phyloP scores from a whole-genome alignment of 2,797 vertebrate species.

The Apodemus agrarius region DNA sequence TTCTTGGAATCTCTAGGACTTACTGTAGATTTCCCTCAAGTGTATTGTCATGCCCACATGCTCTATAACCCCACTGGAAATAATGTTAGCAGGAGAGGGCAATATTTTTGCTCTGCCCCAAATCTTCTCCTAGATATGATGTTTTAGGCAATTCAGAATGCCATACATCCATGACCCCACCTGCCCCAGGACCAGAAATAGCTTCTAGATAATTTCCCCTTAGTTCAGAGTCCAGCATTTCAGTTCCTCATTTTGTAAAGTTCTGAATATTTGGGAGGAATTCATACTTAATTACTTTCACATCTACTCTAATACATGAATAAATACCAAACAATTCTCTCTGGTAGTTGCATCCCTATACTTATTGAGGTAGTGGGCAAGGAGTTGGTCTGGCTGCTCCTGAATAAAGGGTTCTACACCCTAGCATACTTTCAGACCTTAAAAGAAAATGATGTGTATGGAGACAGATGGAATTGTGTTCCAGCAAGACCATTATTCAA shows the following conservation, averaged over 20 bases:
- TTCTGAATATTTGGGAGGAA: background rate
- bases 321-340: background rate
- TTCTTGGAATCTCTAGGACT: background rate
- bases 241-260: background rate
- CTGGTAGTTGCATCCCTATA: background rate
- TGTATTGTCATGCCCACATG: background rate
- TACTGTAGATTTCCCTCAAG: background rate
- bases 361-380: background rate
- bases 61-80: background rate
- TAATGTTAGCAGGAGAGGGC: background rate
- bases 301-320: background rate
- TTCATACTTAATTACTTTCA: background rate
- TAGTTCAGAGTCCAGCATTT: background rate
- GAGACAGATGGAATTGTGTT: background rate
- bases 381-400: no score
- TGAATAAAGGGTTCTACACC: background rate
- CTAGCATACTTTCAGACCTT: background rate
- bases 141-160: background rate
- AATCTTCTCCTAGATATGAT: background rate
- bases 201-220: background rate
- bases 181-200: background rate
- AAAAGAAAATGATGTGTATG: background rate
- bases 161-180: background rate
- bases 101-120: background rate
- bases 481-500: background rate